phyloP scores from a whole-genome alignment of 2,888 invertebrate species.

The Helobdella robusta region DNA sequence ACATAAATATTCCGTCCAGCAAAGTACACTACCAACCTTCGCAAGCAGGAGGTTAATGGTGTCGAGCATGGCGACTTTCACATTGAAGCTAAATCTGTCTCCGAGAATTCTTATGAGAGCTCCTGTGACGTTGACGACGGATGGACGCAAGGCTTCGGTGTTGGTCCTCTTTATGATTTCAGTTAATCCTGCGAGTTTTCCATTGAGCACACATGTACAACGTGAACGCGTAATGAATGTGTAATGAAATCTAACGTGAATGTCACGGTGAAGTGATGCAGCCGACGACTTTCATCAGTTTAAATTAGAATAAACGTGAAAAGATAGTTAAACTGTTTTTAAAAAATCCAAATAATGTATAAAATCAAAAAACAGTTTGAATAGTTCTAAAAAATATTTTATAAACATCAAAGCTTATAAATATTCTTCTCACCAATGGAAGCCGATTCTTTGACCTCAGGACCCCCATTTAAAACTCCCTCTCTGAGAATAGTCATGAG shows the following conservation, averaged over 20 bases:
- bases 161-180: constrained; percentile 74
- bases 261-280: too few species aligned
- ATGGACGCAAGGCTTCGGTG: constrained; percentile 78
- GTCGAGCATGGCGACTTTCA: constrained; percentile 90
- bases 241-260: too few species aligned
- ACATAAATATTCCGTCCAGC: not conserved
- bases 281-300: too few species aligned
- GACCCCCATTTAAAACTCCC: constrained; percentile 84
- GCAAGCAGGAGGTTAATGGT: constrained; percentile 80
- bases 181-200: constrained; percentile 59
- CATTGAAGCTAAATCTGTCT: constrained; percentile 81
- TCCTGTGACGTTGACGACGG: constrained; percentile 92
- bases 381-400: too few species aligned
- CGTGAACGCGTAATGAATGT: too few species aligned
- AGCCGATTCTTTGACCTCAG: constrained; percentile 89
- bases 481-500: constrained; percentile 89
- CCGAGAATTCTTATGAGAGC: constrained; percentile 94
- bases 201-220: too few species aligned
- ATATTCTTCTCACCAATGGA: constrained; percentile 66
- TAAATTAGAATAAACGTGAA: too few species aligned
- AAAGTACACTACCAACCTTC: constrained; percentile 66
- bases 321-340: too few species aligned
- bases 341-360: too few species aligned
- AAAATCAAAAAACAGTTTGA: too few species aligned
- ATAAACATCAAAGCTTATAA: too few species aligned